Evolutionary conservation across 1,140 invertebrate genomes (phyloP).

Genomic region (Tachypleus tridentatus): DNA sequence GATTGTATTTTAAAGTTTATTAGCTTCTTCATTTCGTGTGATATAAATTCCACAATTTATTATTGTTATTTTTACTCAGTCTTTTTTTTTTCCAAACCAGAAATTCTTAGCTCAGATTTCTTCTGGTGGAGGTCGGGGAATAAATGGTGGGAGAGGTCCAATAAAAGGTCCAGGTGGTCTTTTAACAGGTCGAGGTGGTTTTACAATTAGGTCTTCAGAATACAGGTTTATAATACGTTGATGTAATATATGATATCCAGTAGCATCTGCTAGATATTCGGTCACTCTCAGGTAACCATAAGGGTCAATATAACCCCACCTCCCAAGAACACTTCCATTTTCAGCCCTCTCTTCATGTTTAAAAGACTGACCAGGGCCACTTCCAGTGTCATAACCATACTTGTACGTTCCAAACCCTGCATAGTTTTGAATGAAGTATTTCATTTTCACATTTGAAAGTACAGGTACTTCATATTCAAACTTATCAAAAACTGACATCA

Average conservation of each 20-base stretch:
- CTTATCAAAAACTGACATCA: too few relatives aligned
- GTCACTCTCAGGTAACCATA: slow-evolving; percentile 65
- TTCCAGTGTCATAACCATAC: slow-evolving; percentile 18
- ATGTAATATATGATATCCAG: slow-evolving; percentile 45
- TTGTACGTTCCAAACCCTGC: slow-evolving; percentile 7
- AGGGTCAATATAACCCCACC: slow-evolving; percentile 68
- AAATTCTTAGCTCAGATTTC: too few relatives aligned
- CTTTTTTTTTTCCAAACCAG: too few relatives aligned
- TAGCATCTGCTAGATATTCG: slow-evolving; percentile 64
- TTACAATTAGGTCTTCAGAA: slow-evolving; percentile 1
- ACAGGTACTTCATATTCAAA: slow-evolving; percentile 12
- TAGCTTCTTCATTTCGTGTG: too few relatives aligned
- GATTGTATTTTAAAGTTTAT: too few relatives aligned
- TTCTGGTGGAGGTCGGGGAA: neutral
- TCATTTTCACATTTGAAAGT: slow-evolving; percentile 11
- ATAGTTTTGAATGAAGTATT: slow-evolving; percentile 14
- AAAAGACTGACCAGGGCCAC: slow-evolving; percentile 18
- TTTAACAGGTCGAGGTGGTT: neutral
- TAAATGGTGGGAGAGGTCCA: slow-evolving; percentile 15
- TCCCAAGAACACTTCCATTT: slow-evolving; percentile 66
- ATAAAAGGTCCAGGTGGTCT: slow-evolving; percentile 7
- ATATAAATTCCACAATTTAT: too few relatives aligned
- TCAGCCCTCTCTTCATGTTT: slow-evolving; percentile 56
- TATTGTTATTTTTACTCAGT: too few relatives aligned
- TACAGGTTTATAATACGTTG: neutral